Conservation (phyloP, 1,140 invertebrate genomes). For the Mycetomoellerius zeteki region DNA sequence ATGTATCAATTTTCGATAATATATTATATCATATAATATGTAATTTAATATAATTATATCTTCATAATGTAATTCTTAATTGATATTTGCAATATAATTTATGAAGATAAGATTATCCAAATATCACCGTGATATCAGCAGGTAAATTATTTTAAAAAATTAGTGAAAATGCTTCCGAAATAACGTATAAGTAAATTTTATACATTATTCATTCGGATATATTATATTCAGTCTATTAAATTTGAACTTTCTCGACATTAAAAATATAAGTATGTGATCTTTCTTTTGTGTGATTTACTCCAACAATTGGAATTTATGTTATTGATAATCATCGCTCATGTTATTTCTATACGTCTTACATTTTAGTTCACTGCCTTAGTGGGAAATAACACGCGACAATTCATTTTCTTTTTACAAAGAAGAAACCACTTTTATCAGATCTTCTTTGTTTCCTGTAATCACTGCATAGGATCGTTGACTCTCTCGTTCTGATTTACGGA, state of each 20-base stretch:
- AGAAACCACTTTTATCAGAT: not conserved
- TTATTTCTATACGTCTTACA: not conserved
- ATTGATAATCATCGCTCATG: not conserved
- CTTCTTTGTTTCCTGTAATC: not conserved
- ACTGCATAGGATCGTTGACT: not conserved
- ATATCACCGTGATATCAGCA: not conserved
- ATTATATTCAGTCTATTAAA: not conserved
- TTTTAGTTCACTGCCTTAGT: not conserved
- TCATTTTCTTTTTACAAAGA: not conserved
- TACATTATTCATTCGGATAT: not conserved
- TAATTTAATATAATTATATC: not conserved
- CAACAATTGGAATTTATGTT: not conserved
- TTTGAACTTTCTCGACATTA: not conserved
- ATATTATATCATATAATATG: not conserved
- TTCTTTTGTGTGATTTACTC: not conserved
- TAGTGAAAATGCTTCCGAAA: not conserved
- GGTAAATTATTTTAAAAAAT: not conserved
- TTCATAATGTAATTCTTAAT: not conserved
- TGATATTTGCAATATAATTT: conserved; percentile 13
- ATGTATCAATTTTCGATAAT: not conserved
- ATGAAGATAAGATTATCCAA: conserved; percentile 2
- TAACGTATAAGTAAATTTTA: not conserved
- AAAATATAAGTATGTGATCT: not conserved
- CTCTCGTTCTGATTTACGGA: not conserved
- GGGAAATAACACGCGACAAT: not conserved